A percentile compares a stretch with the other conserved stretches of the same genome.
phyloP scores from a whole-genome alignment of 2,113 vertebrate genomes.

The Cettia cetti region DNA sequence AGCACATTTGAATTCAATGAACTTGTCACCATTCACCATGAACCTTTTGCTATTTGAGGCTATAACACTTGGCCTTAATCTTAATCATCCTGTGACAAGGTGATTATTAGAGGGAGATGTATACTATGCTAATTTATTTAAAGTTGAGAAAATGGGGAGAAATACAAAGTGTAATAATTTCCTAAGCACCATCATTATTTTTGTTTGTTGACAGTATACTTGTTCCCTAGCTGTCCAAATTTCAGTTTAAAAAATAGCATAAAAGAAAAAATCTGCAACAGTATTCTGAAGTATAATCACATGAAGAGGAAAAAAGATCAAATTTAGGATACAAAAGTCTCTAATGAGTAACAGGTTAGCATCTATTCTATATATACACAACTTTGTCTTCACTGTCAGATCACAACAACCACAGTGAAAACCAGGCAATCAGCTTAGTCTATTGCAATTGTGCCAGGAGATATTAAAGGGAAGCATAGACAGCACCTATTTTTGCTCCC shows the following conservation, averaged over 20 bases:
- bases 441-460: not conserved
- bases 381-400: not conserved
- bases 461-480: not conserved
- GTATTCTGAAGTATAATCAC: not conserved
- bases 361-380: not conserved
- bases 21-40: not conserved
- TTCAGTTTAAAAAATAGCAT: not conserved
- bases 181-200: not conserved
- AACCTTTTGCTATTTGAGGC: not conserved
- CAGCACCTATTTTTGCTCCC: not conserved
- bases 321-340: not conserved
- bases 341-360: not conserved
- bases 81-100: not conserved
- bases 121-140: not conserved
- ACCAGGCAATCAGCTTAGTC: not conserved
- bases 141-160: not conserved
- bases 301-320: not conserved
- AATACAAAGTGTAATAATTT: not conserved
- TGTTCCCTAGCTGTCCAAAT: not conserved
- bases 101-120: not conserved
- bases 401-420: not conserved
- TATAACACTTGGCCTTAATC: not conserved
- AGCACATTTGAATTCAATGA: not conserved
- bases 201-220: not conserved
- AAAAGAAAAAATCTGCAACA: not conserved